phyloP scores from a whole-genome alignment of 2,797 vertebrate species.

The Hoplostethus mediterraneus region DNA sequence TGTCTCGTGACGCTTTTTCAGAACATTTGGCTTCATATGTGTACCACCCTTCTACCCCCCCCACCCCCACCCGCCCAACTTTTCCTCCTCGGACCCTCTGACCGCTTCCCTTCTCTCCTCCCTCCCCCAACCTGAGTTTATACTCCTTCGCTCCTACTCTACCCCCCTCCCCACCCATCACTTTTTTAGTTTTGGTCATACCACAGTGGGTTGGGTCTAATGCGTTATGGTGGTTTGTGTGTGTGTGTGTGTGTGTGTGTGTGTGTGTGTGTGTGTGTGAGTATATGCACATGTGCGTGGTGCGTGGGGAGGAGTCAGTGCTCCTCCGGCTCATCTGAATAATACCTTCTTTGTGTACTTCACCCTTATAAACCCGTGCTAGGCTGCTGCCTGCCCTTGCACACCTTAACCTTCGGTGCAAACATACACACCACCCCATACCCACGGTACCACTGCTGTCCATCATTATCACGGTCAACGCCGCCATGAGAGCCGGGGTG shows the following conservation, averaged over 20 bases:
- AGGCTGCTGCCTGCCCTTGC: slow-evolving; percentile 34
- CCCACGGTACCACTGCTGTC: slow-evolving; percentile 42
- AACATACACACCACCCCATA: slow-evolving; percentile 20
- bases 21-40: slow-evolving; percentile 67
- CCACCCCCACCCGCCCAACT: slow-evolving; percentile 1
- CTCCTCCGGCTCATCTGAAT: slow-evolving; percentile 71
- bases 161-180: slow-evolving; percentile 40
- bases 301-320: slow-evolving; percentile 43
- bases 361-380: slow-evolving; percentile 76
- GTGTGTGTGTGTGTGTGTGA: slow-evolving; percentile 10
- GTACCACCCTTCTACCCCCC: slow-evolving; percentile 47
- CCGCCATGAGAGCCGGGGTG: slow-evolving; percentile 77
- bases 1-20: slow-evolving; percentile 55
- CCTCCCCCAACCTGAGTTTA: slow-evolving; percentile 46
- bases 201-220: slow-evolving; percentile 26
- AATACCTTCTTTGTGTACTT: slow-evolving; percentile 81
- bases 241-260: slow-evolving; percentile 9
- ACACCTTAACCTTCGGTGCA: slow-evolving; percentile 45
- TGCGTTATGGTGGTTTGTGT: slow-evolving; percentile 29
- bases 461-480: neutral
- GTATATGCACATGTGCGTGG: slow-evolving; percentile 9
- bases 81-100: slow-evolving; percentile 46
- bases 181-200: slow-evolving; percentile 9
- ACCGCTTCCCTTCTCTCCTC: slow-evolving; percentile 37
- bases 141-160: slow-evolving; percentile 16